Evolutionary conservation across 2,797 vertebrate genomes (phyloP).

Genomic region (Tapirus indicus): DNA sequence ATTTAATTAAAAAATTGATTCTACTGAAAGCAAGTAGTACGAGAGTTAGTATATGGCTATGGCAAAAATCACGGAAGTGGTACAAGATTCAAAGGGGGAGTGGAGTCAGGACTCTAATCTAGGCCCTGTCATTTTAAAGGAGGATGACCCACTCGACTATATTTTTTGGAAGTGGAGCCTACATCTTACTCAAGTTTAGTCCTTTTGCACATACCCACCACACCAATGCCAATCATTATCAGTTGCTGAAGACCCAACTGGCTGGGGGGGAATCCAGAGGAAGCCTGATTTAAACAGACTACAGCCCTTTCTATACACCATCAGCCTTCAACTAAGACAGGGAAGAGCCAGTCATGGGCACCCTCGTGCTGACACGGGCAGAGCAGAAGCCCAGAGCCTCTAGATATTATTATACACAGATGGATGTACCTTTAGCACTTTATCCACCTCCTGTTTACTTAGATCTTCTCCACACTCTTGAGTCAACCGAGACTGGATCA

Average conservation of each 20-base stretch:
- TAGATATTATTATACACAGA: no score
- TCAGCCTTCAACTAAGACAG: not conserved
- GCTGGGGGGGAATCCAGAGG: not conserved
- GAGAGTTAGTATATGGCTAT: not conserved
- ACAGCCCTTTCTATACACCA: not conserved
- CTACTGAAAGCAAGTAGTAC: not conserved
- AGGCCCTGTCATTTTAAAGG: not conserved
- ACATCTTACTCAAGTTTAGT: no score
- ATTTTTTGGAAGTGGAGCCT: not conserved
- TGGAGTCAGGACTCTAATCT: not conserved
- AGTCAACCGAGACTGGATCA: constrained; percentile 92
- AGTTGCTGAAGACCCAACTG: not conserved
- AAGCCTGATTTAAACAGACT: not conserved
- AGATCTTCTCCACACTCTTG: constrained; percentile 95
- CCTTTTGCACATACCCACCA: not conserved
- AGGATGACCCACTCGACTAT: not conserved
- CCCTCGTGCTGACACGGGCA: not conserved
- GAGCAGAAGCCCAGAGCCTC: not conserved
- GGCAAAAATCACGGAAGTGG: not conserved
- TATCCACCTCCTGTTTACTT: constrained; percentile 95
- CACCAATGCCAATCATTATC: no score
- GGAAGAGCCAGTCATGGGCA: not conserved
- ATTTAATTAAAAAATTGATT: not conserved
- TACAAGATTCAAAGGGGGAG: not conserved
- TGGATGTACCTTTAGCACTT: constrained; percentile 93